Evolutionary conservation across 2,888 invertebrate genomes (phyloP).

Genomic region (Odiellus spinosus): DNA sequence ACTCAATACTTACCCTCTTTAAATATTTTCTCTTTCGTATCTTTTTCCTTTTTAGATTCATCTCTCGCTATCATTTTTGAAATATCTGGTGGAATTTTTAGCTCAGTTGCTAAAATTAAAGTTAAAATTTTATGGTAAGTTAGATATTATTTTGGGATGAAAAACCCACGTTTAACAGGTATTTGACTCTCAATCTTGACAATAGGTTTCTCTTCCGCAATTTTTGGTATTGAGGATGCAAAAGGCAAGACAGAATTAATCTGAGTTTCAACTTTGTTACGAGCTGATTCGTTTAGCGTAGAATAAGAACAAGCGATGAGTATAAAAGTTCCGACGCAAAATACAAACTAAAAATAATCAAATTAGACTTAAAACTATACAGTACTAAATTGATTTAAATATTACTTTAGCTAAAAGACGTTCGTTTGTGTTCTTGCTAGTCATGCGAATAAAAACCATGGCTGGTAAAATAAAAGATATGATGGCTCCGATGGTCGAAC

Average conservation of each 20-base stretch:
- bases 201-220: too few species aligned
- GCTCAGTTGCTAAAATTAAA: too few species aligned
- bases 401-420: constrained; percentile 60
- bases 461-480: constrained; percentile 88
- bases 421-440: constrained; percentile 68
- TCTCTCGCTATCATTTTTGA: too few species aligned
- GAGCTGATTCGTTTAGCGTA: constrained; percentile 29
- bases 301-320: constrained; percentile 82
- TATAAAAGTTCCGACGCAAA: constrained; percentile 65
- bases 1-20: too few species aligned
- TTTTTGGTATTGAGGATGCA: too few species aligned
- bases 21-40: too few species aligned
- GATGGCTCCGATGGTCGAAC: constrained; percentile 85
- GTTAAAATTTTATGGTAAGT: too few species aligned
- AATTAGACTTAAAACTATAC: not conserved
- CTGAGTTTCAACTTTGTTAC: constrained; percentile 37
- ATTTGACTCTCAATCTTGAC: too few species aligned
- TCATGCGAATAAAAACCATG: constrained; percentile 67
- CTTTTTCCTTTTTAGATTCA: too few species aligned
- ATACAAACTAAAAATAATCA: constrained; percentile 10
- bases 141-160: too few species aligned
- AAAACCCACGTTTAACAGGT: too few species aligned
- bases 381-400: not conserved
- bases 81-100: too few species aligned
- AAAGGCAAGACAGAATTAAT: constrained; percentile 27